These are phyloP conservation scores for Eufriesea mexicana DNA, from an alignment of 1,140 invertebrate genomes.

Conservation along the genomic window DNA sequence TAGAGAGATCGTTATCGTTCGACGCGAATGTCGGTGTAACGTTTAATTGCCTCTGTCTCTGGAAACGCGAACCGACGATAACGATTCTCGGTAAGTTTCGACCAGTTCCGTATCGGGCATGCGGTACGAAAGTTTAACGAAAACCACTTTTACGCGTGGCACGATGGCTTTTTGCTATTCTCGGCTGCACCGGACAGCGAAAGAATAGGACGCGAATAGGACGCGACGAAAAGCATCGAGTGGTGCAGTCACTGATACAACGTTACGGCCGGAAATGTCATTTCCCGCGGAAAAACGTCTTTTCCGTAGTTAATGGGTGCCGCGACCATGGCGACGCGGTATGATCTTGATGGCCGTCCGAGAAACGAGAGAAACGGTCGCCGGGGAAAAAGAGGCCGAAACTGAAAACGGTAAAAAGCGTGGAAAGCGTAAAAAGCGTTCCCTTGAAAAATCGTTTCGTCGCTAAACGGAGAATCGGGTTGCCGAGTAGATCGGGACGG, in stretches of 20 bases:
- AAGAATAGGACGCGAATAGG: neutral
- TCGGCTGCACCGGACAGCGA: neutral
- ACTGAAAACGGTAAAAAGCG: neutral
- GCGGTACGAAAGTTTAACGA: too few relatives aligned
- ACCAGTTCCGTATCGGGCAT: neutral
- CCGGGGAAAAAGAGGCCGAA: neutral
- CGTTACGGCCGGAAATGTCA: slow-evolving; percentile 32
- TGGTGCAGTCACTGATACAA: neutral
- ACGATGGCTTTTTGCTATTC: neutral
- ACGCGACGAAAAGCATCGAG: neutral
- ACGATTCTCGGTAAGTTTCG: neutral
- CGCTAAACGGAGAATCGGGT: neutral
- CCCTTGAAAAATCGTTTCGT: slow-evolving; percentile 29
- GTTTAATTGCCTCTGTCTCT: neutral
- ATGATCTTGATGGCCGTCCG: slow-evolving; percentile 18
- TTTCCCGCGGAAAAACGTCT: slow-evolving; percentile 42
- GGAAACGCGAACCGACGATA: neutral
- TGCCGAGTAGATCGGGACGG: neutral
- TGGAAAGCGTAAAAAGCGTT: slow-evolving; percentile 22
- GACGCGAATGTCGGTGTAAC: neutral
- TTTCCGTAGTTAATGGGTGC: slow-evolving; percentile 28
- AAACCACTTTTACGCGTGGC: neutral
- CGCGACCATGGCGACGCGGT: neutral
- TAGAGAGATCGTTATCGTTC: slow-evolving; percentile 1
- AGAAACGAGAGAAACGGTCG: neutral